Conservation (phyloP, 1,140 invertebrate species). For the Chymomyza costata region DNA sequence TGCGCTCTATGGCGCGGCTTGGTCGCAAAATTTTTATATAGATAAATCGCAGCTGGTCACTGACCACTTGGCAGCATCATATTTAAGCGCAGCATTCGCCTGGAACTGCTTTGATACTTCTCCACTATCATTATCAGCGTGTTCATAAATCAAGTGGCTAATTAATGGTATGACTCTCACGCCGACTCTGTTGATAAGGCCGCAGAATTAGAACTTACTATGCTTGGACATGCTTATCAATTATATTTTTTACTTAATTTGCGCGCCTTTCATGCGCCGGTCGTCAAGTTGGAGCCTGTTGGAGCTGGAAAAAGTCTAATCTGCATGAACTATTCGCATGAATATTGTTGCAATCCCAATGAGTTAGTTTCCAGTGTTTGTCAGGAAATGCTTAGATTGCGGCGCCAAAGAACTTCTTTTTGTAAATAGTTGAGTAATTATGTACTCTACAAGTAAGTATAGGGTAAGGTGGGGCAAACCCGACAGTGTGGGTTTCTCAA, state of each 20-base stretch:
- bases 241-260: conserved; percentile 70
- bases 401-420: too few relatives aligned
- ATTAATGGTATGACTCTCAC: conserved; percentile 43
- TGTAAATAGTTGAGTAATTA: too few relatives aligned
- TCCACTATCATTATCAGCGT: conserved; percentile 41
- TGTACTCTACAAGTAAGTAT: too few relatives aligned
- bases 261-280: conserved; percentile 46
- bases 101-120: background rate
- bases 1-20: background rate
- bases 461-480: too few relatives aligned
- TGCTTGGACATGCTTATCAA: conserved; percentile 66
- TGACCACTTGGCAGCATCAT: conserved; percentile 1
- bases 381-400: too few relatives aligned
- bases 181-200: conserved; percentile 38
- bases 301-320: too few relatives aligned
- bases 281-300: conserved; percentile 3
- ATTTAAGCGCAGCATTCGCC: background rate
- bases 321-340: conserved; percentile 63
- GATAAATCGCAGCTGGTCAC: background rate
- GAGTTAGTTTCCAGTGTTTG: too few relatives aligned
- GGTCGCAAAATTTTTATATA: too few relatives aligned
- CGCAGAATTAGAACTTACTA: conserved; percentile 59
- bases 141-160: conserved; percentile 64
- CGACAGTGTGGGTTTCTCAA: too few relatives aligned
- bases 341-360: conserved; percentile 40